Evolutionary conservation across 2,113 vertebrate species (phyloP), one percentile per base, ranked within the genome.

Genomic region (Brienomyrus longianalis): DNA sequence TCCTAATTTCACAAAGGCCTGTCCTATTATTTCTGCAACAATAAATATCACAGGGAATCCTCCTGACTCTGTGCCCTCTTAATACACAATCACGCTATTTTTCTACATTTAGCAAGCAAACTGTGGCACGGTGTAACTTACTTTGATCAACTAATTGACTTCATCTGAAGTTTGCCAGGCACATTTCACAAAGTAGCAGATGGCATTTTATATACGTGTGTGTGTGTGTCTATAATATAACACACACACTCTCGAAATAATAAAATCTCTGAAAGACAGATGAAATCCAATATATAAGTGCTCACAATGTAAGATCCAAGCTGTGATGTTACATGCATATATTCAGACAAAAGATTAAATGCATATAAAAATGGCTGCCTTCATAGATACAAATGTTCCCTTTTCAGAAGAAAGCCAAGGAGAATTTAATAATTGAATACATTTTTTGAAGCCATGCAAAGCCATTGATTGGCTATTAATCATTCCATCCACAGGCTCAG

Each of bases 361-460:
- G 17, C 35, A 80, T 39, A 31, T 93, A 48, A 27, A 27, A 48
- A 56, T 56, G n/a, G 51, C 48, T 54, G 35, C 19, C 92, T 94
- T 93, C 94, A 94, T 94, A 95, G 92, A 93, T 93, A 91, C 93
- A 94, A 62, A 39, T 31, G 54, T 31, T 92, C 90, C 74, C 70
- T 90, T 93, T 94, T 92, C 88, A 77, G 92, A 92, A 93, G 92
- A 95, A 95, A 96, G 17, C 94, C 95, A 92, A 95, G 96, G 95
- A 93, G 95, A 96, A 95, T 95, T 96, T 95, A 94, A 95, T 95
- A 94, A 93, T 94, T 94, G 94, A 89, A 92, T 94, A 95, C 95
- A 96, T 94, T 95, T 95, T 96, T 96, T 96, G 96, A 96, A 83
- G 80, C 11, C 15, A 96, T 96, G 96, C 96, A 96, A 96, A 96